Evolutionary conservation across 2,113 vertebrate species (phyloP).

Genomic region (Hymenochirus boettgeri): DNA sequence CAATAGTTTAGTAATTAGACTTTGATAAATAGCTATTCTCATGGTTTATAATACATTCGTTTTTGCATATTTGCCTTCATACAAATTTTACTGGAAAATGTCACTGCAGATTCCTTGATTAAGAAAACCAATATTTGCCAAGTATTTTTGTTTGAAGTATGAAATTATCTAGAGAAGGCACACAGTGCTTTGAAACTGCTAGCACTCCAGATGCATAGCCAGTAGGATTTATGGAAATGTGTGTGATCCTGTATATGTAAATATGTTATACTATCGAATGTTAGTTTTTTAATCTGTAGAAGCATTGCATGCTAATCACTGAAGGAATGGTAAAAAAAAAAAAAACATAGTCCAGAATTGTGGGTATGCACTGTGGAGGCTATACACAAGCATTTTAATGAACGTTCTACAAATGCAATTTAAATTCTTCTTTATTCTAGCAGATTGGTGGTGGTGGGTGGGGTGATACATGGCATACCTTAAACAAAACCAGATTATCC

Average conservation of each 20-base stretch:
- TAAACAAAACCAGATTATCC: too few relatives aligned
- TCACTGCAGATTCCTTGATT: constrained; percentile 17
- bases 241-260: constrained; percentile 29
- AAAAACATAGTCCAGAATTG: too few relatives aligned
- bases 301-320: too few relatives aligned
- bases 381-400: too few relatives aligned
- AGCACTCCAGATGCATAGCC: constrained; percentile 21
- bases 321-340: too few relatives aligned
- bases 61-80: constrained; percentile 8
- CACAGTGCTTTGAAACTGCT: constrained; percentile 29
- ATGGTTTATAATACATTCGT: constrained; percentile 21
- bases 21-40: constrained; percentile 25
- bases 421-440: too few relatives aligned
- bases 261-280: too few relatives aligned
- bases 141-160: constrained; percentile 29
- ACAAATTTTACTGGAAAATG: constrained; percentile 13
- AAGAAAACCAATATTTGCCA: constrained; percentile 19
- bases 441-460: too few relatives aligned
- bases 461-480: too few relatives aligned
- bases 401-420: too few relatives aligned
- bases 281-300: too few relatives aligned
- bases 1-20: constrained; percentile 20
- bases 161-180: constrained; percentile 20
- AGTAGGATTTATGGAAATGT: constrained; percentile 13
- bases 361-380: too few relatives aligned